Base-by-base conservation (phyloP, 1,140 invertebrate species). In the Microplitis demolitor region DNA sequence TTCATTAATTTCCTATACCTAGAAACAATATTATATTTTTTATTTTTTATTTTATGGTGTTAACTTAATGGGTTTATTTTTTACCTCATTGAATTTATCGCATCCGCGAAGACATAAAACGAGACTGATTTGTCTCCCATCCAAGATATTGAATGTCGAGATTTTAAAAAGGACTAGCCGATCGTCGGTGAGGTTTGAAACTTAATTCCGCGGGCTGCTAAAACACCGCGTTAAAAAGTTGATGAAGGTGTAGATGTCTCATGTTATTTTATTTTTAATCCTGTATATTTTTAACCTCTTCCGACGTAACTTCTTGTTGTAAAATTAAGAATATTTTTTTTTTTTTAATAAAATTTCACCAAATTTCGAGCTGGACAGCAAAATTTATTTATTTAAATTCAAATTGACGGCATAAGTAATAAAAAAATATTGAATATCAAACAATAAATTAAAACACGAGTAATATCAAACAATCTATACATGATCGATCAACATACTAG, bases 161-260 rank as follows among this genome's bases (percentile, higher is more conserved):
- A 54, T 62, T 61, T 60, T 74, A 75, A 70, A 68, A 67, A 72
- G 69, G 68, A 45, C 66, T 71, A 60, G 24, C 56, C 56, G 56
- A 58, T 58, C 35, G 56, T 56, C 56, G 34, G 54, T 45, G 37
- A 39, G 68, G 58, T 60, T 60, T 69, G 54, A 69, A 69, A 61
- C 60, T 69, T 69, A 61, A 69, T 69, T 69, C 68, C 8, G 39
- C 62, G 16, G 33, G 24, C 24, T 24, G 24, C 34, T 50, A 31
- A n/a, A 13, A 37, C 8, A 24, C 24, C 56, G 39, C 33, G 39
- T 69, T 56, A 33, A 3, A 16, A 51, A 39, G 56, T 69, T 9
- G 39, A 45, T 60, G 33, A 53, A 16, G 14, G 33, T 53, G 4
- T 39, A 3, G 6, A 64, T 16, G 62, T 69, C 58, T 31, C 58